Percentiles rank a stretch among this genome's conserved stretches.
phyloP scores from a whole-genome alignment of 2,113 vertebrate genomes.

The Typhlomys cinereus region DNA sequence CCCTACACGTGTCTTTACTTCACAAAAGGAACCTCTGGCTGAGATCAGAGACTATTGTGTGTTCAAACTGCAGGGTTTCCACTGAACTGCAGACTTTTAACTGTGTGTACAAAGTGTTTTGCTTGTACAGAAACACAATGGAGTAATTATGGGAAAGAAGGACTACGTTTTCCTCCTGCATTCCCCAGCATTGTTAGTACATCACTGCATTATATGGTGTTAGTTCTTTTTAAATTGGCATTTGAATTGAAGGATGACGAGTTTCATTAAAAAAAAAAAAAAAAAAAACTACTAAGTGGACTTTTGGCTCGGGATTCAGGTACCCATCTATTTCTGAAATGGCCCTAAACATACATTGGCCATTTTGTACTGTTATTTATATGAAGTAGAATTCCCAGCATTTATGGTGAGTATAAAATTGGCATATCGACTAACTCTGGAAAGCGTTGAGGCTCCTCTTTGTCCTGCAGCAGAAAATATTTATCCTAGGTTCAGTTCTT shows the following conservation, averaged over 20 bases:
- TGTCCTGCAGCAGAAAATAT: not conserved
- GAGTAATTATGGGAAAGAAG: too few relatives aligned
- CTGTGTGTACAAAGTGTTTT: not conserved
- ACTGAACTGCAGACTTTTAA: too few relatives aligned
- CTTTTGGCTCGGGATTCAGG: not conserved
- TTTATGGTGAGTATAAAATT: not conserved
- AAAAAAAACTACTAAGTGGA: not conserved
- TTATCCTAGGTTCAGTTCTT: not conserved
- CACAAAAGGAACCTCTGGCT: not conserved
- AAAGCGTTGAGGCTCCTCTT: not conserved
- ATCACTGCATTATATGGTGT: not conserved
- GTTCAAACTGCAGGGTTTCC: too few relatives aligned
- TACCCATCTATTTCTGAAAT: not conserved
- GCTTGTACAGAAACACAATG: not conserved
- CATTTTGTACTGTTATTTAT: not conserved
- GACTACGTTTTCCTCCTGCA: too few relatives aligned
- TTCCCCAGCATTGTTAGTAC: too few relatives aligned
- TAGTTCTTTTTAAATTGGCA: not conserved
- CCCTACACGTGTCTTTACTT: too few relatives aligned
- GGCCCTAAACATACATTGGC: not conserved
- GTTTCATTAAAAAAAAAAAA: not conserved
- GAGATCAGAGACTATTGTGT: too few relatives aligned
- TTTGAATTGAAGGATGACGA: not conserved
- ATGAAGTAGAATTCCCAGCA: not conserved
- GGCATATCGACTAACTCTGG: not conserved